Evolutionary conservation across 2,113 vertebrate genomes (phyloP).

Genomic region (Morone saxatilis): DNA sequence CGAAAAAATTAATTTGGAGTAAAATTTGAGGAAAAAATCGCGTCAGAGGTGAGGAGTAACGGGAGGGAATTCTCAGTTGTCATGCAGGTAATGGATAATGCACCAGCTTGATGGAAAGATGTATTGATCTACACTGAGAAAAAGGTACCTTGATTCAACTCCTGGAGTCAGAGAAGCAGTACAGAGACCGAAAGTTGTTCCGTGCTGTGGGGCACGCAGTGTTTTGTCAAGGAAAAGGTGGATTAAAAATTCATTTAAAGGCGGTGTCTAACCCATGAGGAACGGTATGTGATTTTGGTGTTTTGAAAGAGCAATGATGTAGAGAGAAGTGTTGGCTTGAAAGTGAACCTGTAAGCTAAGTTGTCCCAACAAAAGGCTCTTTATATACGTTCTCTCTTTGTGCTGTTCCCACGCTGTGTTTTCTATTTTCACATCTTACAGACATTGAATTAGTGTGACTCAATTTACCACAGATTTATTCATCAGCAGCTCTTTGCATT

Average conservation of each 20-base stretch:
- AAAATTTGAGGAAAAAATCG: not conserved
- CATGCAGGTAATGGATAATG: conserved; percentile 44
- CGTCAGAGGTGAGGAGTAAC: conserved; percentile 25
- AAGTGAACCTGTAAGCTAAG: not conserved
- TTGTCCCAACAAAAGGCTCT: conserved; percentile 15
- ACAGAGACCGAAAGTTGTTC: not conserved
- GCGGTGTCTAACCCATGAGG: not conserved
- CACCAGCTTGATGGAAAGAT: conserved; percentile 30
- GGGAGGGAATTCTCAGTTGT: conserved; percentile 29
- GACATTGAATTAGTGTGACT: conserved; percentile 41
- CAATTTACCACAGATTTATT: conserved; percentile 58
- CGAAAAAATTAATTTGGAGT: not conserved
- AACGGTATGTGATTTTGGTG: not conserved
- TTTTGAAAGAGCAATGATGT: not conserved
- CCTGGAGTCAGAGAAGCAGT: not conserved
- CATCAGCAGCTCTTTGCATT: conserved; percentile 46
- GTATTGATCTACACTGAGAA: conserved; percentile 46
- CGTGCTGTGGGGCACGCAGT: not conserved
- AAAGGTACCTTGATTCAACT: conserved; percentile 8
- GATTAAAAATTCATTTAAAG: not conserved
- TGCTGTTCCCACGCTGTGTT: not conserved
- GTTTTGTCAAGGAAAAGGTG: not conserved
- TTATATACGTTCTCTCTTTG: not conserved
- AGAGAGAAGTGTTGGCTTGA: not conserved
- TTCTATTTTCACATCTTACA: conserved; percentile 30